Evolutionary conservation across 2,797 vertebrate species (phyloP), one percentile per base, ranked within the genome.

Genomic region (Melanitta fusca): DNA sequence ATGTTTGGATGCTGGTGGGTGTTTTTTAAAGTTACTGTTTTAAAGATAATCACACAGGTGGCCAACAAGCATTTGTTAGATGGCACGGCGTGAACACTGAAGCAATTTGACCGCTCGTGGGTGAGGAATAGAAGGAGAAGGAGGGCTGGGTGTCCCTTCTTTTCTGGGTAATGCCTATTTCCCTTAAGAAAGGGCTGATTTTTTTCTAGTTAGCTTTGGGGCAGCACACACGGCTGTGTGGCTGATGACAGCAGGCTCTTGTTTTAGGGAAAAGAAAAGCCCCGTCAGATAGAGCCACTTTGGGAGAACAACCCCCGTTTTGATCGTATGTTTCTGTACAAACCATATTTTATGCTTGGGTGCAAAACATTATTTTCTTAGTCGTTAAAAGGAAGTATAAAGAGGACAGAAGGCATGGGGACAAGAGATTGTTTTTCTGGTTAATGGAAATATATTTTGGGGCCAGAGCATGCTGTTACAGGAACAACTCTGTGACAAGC

Each of bases 21-120:
- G 94, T 94, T 96, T 96, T 95, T 87, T 82, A 92, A 94, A 95
- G 92, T 75, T 95, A 56, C 86, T 93, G 41, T 72, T 93, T 96
- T 89, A 97, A 96, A 96, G 86, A 95, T 93, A 95, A 56, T 88
- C 43, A 92, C 86, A 78, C 84, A 96, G 95, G 95, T 96, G 95
- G 91, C 86, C 94, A 92, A 71, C 86, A 83, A 94, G 79, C 27
- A 2, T 91, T 96, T 94, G 78, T 87, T 91, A 92, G 91, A 94
- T 89, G 88, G 95, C 90, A 89, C 77, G 92, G 86, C 78, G 58
- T 11, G 51, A 91, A 80, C 39, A 38, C 24, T 87, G 80, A 89
- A 83, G 81, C 78, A 90, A 94, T 94, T 69, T 88, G 93, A 93
- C 57, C 30, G 4, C 81, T 93, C 0, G 66, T 94, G 90, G 90